Evolutionary conservation across 2,888 invertebrate species (phyloP).

Genomic region (Gerris lacustris): DNA sequence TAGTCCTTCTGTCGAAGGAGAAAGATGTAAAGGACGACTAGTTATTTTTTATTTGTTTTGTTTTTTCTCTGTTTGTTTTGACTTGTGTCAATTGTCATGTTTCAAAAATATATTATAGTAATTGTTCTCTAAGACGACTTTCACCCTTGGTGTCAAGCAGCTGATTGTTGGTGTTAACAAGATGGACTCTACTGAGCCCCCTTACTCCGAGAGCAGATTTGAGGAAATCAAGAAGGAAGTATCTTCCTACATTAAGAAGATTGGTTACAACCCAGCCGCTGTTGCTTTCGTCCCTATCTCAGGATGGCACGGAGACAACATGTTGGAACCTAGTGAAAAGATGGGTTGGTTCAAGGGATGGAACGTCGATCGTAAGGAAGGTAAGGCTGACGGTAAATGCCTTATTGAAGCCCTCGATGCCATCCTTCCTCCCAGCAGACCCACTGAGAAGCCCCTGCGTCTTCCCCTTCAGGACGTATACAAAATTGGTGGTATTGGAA

Average conservation of each 20-base stretch:
- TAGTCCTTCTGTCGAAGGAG: no score
- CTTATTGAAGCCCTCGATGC: conserved; percentile 94
- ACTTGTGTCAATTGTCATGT: no score
- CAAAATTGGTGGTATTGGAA: conserved; percentile 99
- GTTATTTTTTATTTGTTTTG: no score
- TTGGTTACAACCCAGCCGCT: conserved; percentile 95
- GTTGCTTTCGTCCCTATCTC: conserved; percentile 99
- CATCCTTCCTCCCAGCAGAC: conserved; percentile 86
- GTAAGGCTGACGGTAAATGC: conserved; percentile 86
- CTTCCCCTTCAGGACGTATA: conserved; percentile 99
- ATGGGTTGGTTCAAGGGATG: conserved; percentile 90
- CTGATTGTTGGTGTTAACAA: conserved; percentile 99
- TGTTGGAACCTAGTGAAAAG: conserved; percentile 89
- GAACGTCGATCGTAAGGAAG: conserved; percentile 87
- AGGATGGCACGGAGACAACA: conserved; percentile 99
- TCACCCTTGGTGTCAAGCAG: conserved; percentile 97
- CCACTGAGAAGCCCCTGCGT: conserved; percentile 95
- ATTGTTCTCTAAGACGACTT: no score
- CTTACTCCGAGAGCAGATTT: conserved; percentile 89
- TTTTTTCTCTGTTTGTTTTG: no score
- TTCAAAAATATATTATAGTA: no score
- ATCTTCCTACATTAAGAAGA: conserved; percentile 96
- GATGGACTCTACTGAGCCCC: conserved; percentile 99
- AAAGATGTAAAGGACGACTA: no score
- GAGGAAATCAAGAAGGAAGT: conserved; percentile 99